phyloP scores from a whole-genome alignment of 2,797 vertebrate genomes.

The Sebastes iracundus region DNA sequence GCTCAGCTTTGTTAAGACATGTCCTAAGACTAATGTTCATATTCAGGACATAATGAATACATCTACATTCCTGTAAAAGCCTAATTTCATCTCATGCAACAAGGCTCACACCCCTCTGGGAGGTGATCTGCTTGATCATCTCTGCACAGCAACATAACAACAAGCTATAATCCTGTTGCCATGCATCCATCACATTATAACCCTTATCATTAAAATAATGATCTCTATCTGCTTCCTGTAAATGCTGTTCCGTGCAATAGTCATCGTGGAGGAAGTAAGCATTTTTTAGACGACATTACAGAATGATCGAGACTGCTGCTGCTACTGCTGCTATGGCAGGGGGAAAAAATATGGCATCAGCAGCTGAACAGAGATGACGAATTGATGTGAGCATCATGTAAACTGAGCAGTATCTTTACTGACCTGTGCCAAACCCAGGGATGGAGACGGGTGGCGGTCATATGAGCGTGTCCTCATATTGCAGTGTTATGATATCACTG shows the following conservation, averaged over 20 bases:
- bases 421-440: slow-evolving; percentile 58
- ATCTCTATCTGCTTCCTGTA: slow-evolving; percentile 18
- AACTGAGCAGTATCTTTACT: slow-evolving; percentile 30
- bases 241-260: background rate
- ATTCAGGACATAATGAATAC: background rate
- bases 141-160: background rate
- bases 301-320: slow-evolving; percentile 33
- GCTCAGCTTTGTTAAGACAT: background rate
- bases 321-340: slow-evolving; percentile 1
- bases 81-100: background rate
- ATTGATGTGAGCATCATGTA: background rate
- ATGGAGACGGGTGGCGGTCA: slow-evolving; percentile 48
- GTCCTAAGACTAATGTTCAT: background rate
- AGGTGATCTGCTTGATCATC: slow-evolving; percentile 6
- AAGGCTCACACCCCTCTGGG: slow-evolving; percentile 8
- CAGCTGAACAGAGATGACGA: background rate
- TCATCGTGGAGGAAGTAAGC: slow-evolving; percentile 31
- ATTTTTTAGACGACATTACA: slow-evolving; percentile 44
- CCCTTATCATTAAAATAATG: background rate
- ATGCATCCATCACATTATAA: background rate
- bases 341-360: background rate
- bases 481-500: slow-evolving; percentile 78
- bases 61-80: slow-evolving; percentile 12
- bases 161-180: background rate
- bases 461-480: slow-evolving; percentile 62